phyloP scores from a whole-genome alignment of 2,888 invertebrate species.

The Axea sp. region DNA sequence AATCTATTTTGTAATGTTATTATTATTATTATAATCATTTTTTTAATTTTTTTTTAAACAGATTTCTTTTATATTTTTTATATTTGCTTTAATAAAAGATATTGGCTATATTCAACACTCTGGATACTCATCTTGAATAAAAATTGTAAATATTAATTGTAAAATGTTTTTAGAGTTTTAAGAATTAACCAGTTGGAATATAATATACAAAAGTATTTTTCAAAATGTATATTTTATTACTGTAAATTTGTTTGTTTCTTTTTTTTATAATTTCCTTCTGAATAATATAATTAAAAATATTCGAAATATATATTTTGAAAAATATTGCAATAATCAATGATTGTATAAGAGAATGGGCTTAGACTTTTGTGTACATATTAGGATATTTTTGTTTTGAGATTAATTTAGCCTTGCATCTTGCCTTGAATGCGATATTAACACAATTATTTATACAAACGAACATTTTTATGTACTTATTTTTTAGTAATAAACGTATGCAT shows the following conservation, averaged over 20 bases:
- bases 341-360: constrained; percentile 50
- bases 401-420: constrained; percentile 75
- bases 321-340: too few species aligned
- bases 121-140: background rate
- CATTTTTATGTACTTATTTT: constrained; percentile 67
- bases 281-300: constrained; percentile 1
- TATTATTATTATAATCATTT: too few species aligned
- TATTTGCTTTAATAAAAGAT: too few species aligned
- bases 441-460: constrained; percentile 72
- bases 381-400: constrained; percentile 67
- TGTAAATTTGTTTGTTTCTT: too few species aligned
- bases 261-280: too few species aligned
- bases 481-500: constrained; percentile 64
- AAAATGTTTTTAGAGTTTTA: constrained; percentile 58
- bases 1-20: too few species aligned
- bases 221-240: constrained; percentile 46
- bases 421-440: constrained; percentile 72
- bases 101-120: background rate
- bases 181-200: constrained; percentile 12
- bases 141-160: constrained; percentile 64
- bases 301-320: constrained; percentile 33
- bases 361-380: constrained; percentile 73
- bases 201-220: constrained; percentile 16
- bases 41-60: too few species aligned
- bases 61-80: too few species aligned